These are phyloP conservation scores for Acromyrmex echinatior DNA, from an alignment of 1,140 invertebrate species.

Conservation along the genomic window DNA sequence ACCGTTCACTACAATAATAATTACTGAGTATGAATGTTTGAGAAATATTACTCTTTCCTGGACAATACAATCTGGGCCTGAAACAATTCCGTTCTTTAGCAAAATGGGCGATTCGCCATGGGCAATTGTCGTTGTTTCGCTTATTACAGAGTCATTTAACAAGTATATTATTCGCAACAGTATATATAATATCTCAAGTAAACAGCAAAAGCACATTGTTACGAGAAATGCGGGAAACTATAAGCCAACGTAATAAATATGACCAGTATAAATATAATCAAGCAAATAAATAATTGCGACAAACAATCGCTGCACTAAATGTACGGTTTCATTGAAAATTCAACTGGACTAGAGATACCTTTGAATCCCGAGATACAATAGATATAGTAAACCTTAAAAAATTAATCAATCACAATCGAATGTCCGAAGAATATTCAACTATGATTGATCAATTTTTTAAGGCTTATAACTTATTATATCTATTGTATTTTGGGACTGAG, in stretches of 20 bases:
- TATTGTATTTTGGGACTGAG: background rate
- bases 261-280: constrained; percentile 39
- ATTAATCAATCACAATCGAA: no score
- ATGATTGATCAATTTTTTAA: no score
- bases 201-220: constrained; percentile 53
- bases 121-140: constrained; percentile 66
- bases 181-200: constrained; percentile 58
- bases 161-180: constrained; percentile 60
- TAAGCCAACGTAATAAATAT: constrained; percentile 48
- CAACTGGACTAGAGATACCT: constrained; percentile 48
- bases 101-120: constrained; percentile 46
- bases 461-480: no score
- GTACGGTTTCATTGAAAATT: constrained; percentile 40
- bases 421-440: no score
- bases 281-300: constrained; percentile 30
- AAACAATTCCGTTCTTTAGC: constrained; percentile 62
- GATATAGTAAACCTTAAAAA: no score
- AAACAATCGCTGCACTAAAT: constrained; percentile 17
- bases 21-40: constrained; percentile 50
- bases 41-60: constrained; percentile 60
- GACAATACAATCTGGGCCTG: constrained; percentile 70
- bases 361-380: background rate
- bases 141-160: constrained; percentile 52
- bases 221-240: constrained; percentile 53
- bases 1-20: constrained; percentile 23